These are phyloP conservation scores for Rachycentron canadum DNA, from an alignment of 2,797 vertebrate species.

Conservation along the genomic window DNA sequence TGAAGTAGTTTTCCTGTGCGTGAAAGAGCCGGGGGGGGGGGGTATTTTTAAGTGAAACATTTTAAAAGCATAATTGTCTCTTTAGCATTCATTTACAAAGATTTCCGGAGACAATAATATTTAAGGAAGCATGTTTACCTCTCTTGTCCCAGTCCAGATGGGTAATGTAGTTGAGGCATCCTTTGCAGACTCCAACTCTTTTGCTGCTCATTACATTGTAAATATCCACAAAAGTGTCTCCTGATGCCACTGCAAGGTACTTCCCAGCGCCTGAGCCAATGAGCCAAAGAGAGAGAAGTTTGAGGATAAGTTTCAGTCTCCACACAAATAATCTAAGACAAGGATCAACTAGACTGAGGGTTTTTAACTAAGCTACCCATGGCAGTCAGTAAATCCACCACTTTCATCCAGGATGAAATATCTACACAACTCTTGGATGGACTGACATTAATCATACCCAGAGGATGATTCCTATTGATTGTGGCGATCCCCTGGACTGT, in stretches of 20 bases:
- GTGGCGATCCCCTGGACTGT: neutral
- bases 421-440: neutral
- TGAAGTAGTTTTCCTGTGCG: constrained; percentile 96
- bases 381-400: neutral
- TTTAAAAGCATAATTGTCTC: constrained; percentile 24
- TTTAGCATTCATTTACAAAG: neutral
- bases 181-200: constrained; percentile 96
- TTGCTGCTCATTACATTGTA: constrained; percentile 99
- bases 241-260: constrained; percentile 96
- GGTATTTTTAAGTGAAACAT: neutral
- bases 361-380: neutral
- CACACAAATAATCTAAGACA: neutral
- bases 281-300: constrained; percentile 26
- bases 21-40: constrained; percentile 46
- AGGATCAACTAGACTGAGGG: neutral
- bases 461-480: neutral
- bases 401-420: neutral
- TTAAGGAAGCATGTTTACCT: constrained; percentile 82
- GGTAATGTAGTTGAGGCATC: constrained; percentile 95
- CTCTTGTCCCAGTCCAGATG: constrained; percentile 97
- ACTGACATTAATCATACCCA: neutral
- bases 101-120: neutral
- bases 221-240: constrained; percentile 96
- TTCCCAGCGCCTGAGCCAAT: constrained; percentile 92
- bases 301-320: neutral